Conservation (phyloP, 2,888 invertebrate species). For the Sesia bembeciformis region DNA sequence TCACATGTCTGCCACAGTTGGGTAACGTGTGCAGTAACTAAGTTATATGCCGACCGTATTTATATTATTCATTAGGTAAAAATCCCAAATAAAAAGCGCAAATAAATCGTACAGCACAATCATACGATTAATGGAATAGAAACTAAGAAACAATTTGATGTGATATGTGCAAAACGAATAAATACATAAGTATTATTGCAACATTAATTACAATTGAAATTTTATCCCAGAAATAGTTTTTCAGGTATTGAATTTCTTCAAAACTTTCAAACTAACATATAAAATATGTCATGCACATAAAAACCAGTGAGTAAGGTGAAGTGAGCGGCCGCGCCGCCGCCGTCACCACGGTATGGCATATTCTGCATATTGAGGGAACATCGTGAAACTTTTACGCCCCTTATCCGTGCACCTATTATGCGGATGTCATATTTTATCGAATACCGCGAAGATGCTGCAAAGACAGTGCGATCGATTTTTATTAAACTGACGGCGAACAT, state of each 20-base stretch:
- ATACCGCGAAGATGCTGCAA: slow-evolving; percentile 13
- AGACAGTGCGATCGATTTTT: slow-evolving; percentile 8
- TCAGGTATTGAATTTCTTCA: not conserved
- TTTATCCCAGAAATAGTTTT: too few relatives aligned
- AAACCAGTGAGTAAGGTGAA: not conserved
- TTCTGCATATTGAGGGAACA: slow-evolving; percentile 4
- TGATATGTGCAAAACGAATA: too few relatives aligned
- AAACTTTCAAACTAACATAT: not conserved
- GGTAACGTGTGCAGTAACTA: too few relatives aligned
- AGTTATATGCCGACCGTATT: too few relatives aligned
- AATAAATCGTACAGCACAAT: too few relatives aligned
- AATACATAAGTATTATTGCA: too few relatives aligned
- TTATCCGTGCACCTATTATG: slow-evolving; percentile 7
- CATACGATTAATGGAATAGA: too few relatives aligned
- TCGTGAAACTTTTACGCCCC: slow-evolving; percentile 8
- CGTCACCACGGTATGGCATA: not conserved
- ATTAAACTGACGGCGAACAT: slow-evolving; percentile 3
- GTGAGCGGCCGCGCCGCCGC: not conserved
- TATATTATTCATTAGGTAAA: too few relatives aligned
- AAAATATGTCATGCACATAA: not conserved
- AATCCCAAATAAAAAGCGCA: too few relatives aligned
- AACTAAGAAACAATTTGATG: too few relatives aligned
- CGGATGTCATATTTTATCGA: slow-evolving; percentile 9
- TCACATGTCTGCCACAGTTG: too few relatives aligned
- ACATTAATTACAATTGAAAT: too few relatives aligned